A percentile compares a stretch with the other conserved stretches of the same genome.
Evolutionary conservation across 2,797 vertebrate genomes (phyloP).

Genomic region (Ctenosaura bakeri): DNA sequence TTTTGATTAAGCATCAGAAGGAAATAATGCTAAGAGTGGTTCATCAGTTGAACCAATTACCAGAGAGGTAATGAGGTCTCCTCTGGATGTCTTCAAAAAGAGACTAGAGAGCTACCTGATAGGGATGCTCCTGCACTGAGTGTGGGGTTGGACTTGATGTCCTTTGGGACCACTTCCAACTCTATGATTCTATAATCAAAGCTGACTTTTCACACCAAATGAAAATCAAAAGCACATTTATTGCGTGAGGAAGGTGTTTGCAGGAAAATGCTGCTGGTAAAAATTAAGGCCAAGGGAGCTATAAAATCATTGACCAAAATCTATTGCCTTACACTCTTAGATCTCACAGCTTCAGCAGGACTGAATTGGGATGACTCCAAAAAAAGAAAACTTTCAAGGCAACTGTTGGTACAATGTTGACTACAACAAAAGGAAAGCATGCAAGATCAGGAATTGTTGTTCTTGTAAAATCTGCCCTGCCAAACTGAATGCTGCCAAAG

Average conservation of each 20-base stretch:
- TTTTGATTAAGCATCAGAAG: background rate
- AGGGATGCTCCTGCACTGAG: no score
- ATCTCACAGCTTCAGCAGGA: background rate
- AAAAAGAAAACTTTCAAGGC: constrained; percentile 14
- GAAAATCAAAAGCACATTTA: background rate
- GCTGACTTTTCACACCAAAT: background rate
- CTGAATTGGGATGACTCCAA: background rate
- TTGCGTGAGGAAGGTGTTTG: background rate
- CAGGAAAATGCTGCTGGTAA: background rate
- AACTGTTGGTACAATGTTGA: constrained; percentile 10
- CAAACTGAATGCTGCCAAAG: background rate
- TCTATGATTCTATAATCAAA: background rate
- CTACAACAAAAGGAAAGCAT: constrained; percentile 4
- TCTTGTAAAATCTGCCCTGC: background rate
- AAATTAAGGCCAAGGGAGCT: background rate
- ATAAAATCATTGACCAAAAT: background rate
- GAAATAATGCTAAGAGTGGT: no score
- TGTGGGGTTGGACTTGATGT: no score
- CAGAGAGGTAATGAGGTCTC: no score
- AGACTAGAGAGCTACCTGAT: no score
- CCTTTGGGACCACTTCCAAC: no score
- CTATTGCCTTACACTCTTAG: background rate
- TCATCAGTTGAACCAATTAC: no score
- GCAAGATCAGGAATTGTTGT: background rate
- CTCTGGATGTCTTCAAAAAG: no score